Evolutionary conservation across 2,888 invertebrate genomes (phyloP), one percentile per base, ranked within the genome.

Genomic region (Eulithis testata): DNA sequence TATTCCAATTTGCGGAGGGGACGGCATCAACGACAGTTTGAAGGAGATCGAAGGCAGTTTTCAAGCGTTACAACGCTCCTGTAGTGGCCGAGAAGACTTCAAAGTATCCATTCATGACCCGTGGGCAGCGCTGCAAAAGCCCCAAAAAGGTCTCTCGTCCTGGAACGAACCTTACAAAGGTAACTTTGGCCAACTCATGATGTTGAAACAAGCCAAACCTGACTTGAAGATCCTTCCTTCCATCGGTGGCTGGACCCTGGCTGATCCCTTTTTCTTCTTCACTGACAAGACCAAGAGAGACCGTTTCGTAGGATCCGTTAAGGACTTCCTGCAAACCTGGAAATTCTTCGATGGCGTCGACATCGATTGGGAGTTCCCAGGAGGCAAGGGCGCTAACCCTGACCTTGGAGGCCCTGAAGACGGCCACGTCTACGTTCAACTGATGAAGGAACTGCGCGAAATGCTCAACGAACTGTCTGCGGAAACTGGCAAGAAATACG

Each of bases 131-230:
- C 77, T 93, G 1, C 93, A 93, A 70, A 93, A 93, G 71, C 93
- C 93, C 11, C 93, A 93, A 70, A 92, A 90, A 68, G 93, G 92
- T 8, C 67, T 93, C 52, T 83, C 86, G 4, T 91, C 92, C 0
- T 93, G 93, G 93, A 92, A 93, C 66, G 93, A 93, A 68, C 93
- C 93, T 44, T 93, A 93, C 81, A 93, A 93, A 73, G 93, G 93
- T 58, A 93, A 93, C 73, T 93, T 93, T 54, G 93, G 93, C 2
- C 93, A 93, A 65, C 74, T 93, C 66, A 93, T 93, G 93, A 88
- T 90, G 74, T 82, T 93, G 64, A 93, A 93, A 76, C 91, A 90
- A 74, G 89, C 90, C 0, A 88, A 82, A 70, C 93, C 93, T 8
- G 92, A 93, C 55, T 60, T 93, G 56, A 93, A 93, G 73, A 89